Evolutionary conservation across 2,888 invertebrate species (phyloP), one percentile per base, ranked within the genome.

Genomic region (Aphrophora alni): DNA sequence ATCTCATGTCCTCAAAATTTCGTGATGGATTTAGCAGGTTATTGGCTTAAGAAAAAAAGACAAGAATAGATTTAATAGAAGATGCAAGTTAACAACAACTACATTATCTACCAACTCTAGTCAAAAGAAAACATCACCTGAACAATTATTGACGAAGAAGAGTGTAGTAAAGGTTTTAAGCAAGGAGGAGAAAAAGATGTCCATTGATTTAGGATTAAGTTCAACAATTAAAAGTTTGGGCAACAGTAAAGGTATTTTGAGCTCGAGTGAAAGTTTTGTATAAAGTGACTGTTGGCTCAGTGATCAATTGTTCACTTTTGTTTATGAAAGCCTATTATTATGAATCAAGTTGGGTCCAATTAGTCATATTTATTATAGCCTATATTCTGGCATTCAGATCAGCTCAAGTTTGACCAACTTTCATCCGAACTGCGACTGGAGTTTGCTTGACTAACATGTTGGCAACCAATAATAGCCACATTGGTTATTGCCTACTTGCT

Each of bases 1-100:
- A 97, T 87, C 89, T 97, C 83, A 96, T 97, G 94, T 96, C 96
- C 69, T 95, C 96, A 1, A 97, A 96, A 89, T 97, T 97, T 87
- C 92, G 97, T 1, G 91, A 93, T 80, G 95, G 95, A 0, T 96
- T 96, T 86, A 77, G 83, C 59, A 80, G 81, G 25, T 80, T 84
- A 84, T 72, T 93, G 83, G 91, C 4, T 86, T 89, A 27, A 86
- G 85, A 77, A 87, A 86, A 69, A 86, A 86, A 28, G 88, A 86
- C 80, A 88, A 90, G 78, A 90, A 90, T 81, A 91, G 90, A 51
- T 91, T 93, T 86, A 91, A 91, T 83, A 90, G 93, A 82, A 91
- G 92, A 84, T 93, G 93, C 81, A 93, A 93, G 3, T 91, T 93
- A 87, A 91, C 92, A 84, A 90, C 92, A 51, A 92, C 92, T 0